Evolutionary conservation across 2,797 vertebrate genomes (phyloP).

Genomic region (Carcharodon carcharias): DNA sequence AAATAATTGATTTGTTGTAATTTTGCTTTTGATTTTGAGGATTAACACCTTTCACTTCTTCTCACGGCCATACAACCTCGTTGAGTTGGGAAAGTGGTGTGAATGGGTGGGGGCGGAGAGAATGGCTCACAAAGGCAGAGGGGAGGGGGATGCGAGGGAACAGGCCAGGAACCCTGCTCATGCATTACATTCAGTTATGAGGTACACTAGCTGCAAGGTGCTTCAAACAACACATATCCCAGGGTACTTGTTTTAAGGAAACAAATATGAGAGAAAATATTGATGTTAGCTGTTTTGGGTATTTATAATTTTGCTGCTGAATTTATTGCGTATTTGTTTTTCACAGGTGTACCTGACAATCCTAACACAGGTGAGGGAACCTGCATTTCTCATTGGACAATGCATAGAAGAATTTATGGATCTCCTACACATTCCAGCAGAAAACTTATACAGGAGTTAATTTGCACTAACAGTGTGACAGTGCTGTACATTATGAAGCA

Average conservation of each 20-base stretch:
- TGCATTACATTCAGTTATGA: not conserved
- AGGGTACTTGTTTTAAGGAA: not conserved
- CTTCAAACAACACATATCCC: not conserved
- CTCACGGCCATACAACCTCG: not conserved
- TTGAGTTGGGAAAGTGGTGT: not conserved
- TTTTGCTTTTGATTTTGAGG: constrained; percentile 1
- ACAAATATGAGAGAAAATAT: too few relatives aligned
- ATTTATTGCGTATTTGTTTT: not conserved
- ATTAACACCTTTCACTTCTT: not conserved
- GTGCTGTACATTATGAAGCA: not conserved
- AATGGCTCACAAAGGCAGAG: too few relatives aligned
- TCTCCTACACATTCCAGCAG: not conserved
- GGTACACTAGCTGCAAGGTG: not conserved
- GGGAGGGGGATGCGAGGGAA: not conserved
- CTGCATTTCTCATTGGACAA: not conserved
- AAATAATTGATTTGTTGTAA: constrained; percentile 22
- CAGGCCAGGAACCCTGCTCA: not conserved
- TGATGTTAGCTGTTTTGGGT: too few relatives aligned
- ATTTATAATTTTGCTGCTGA: not conserved
- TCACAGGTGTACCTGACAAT: not conserved
- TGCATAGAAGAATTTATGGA: not conserved
- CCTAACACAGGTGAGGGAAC: not conserved
- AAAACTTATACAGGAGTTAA: not conserved
- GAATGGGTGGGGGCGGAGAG: too few relatives aligned
- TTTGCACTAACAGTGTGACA: not conserved